phyloP scores from a whole-genome alignment of 2,888 invertebrate genomes.

The Chrysolina haemoptera region DNA sequence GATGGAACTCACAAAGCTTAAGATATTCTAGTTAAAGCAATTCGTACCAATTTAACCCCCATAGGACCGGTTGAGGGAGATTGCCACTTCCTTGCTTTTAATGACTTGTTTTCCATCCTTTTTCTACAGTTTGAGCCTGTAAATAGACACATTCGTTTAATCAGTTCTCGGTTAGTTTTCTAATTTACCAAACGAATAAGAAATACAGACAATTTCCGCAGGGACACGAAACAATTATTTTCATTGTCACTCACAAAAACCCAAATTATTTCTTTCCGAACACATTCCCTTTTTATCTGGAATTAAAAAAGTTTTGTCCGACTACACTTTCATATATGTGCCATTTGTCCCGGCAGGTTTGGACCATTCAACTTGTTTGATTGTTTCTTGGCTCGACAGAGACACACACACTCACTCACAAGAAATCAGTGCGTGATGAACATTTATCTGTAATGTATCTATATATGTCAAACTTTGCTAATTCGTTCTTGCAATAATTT shows the following conservation, averaged over 20 bases:
- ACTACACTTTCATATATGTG: background rate
- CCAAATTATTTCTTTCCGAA: conserved; percentile 36
- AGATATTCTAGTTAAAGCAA: conserved; percentile 57
- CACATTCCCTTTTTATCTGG: conserved; percentile 34
- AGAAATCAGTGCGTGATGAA: background rate
- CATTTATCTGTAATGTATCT: background rate
- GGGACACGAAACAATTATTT: conserved; percentile 44
- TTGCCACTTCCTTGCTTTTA: conserved; percentile 61
- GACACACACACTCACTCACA: background rate
- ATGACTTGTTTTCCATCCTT: conserved; percentile 60
- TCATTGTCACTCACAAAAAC: conserved; percentile 44
- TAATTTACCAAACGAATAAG: conserved; percentile 34
- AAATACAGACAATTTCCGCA: conserved; percentile 39
- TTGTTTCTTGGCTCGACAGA: background rate
- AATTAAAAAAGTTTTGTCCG: conserved; percentile 43
- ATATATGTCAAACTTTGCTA: background rate
- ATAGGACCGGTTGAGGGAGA: conserved; percentile 57
- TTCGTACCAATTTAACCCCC: conserved; percentile 58
- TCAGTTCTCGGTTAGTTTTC: conserved; percentile 45
- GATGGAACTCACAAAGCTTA: conserved; percentile 52
- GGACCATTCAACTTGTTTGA: conserved; percentile 3
- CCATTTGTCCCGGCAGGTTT: conserved; percentile 1
- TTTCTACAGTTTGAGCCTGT: conserved; percentile 52
- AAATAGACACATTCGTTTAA: conserved; percentile 52
- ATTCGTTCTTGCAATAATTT: background rate